phyloP scores from a whole-genome alignment of 1,140 invertebrate species.

The Magallana ariakensis region DNA sequence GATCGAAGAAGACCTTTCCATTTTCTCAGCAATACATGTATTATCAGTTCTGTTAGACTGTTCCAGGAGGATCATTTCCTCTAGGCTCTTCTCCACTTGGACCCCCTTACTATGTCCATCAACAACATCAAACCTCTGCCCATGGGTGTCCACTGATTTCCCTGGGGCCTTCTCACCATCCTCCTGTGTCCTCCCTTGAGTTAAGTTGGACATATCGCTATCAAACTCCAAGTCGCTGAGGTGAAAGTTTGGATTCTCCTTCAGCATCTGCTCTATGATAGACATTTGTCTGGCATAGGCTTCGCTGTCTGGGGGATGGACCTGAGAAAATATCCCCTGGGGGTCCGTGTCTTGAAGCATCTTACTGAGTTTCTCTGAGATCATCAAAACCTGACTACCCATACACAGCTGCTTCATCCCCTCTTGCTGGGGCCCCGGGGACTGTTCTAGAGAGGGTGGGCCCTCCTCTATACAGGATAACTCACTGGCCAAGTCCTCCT shows the following conservation, averaged over 20 bases:
- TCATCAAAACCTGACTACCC: neutral
- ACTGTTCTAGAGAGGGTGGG: neutral
- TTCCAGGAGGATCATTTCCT: neutral
- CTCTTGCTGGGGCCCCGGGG: neutral
- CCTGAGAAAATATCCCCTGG: neutral
- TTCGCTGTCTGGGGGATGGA: neutral
- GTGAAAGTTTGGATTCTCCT: slow-evolving; percentile 27
- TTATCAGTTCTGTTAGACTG: neutral
- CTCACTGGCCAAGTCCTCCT: neutral
- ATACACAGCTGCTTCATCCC: neutral
- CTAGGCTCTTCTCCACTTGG: neutral
- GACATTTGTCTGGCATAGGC: slow-evolving; percentile 12
- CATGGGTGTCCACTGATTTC: neutral
- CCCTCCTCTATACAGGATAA: neutral
- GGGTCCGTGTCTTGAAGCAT: neutral
- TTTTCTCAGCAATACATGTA: neutral
- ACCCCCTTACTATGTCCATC: neutral
- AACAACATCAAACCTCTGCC: neutral
- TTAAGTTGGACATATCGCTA: neutral
- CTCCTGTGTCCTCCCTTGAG: neutral
- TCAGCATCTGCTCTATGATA: slow-evolving; percentile 34
- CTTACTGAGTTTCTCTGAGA: neutral
- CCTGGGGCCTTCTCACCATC: neutral
- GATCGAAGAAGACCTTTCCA: neutral
- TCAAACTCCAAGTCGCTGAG: slow-evolving; percentile 28